A percentile compares a stretch with the other conserved stretches of the same genome.
Evolutionary conservation across 2,113 vertebrate species (phyloP).

Genomic region (Talpa occidentalis): DNA sequence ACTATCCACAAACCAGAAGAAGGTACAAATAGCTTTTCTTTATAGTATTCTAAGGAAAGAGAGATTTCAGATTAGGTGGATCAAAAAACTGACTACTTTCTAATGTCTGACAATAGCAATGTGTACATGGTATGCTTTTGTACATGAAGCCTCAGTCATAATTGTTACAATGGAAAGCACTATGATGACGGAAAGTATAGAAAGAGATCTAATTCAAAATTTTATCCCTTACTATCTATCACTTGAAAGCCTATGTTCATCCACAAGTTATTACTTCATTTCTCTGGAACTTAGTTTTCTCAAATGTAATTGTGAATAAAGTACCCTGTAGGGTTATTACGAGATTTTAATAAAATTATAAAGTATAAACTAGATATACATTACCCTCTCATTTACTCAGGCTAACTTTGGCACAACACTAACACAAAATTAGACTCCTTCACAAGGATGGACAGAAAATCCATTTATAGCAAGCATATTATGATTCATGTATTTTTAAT

Average conservation of each 20-base stretch:
- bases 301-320: not conserved
- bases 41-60: constrained; percentile 56
- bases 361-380: not conserved
- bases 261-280: not conserved
- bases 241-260: not conserved
- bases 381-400: not conserved
- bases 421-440: constrained; percentile 11
- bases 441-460: not conserved
- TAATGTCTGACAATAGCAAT: constrained; percentile 53
- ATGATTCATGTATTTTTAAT: not conserved
- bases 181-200: not conserved
- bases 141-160: constrained; percentile 25
- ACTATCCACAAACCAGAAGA: constrained; percentile 66
- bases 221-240: not conserved
- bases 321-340: not conserved
- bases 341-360: constrained; percentile 3
- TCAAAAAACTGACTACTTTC: constrained; percentile 67
- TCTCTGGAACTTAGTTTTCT: not conserved
- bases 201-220: not conserved
- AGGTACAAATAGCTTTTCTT: constrained; percentile 65
- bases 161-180: not conserved
- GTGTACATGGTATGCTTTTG: constrained; percentile 34
- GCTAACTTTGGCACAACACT: not conserved
- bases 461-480: not conserved
- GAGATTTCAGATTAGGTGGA: constrained; percentile 60